A percentile compares a stretch with the other conserved stretches of the same genome.
phyloP scores from a whole-genome alignment of 2,113 vertebrate species.

The Coturnix japonica region DNA sequence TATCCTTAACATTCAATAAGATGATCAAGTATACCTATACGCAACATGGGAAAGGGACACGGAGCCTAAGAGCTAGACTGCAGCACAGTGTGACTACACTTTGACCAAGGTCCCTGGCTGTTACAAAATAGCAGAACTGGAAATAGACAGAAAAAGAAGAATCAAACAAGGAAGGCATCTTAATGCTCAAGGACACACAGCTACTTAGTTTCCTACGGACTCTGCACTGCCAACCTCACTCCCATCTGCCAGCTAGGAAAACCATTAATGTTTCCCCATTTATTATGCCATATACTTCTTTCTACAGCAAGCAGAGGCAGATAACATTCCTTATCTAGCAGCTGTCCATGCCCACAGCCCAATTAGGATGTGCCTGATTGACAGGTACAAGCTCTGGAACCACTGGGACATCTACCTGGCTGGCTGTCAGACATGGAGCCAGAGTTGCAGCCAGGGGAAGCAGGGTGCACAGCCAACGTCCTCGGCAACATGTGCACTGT shows the following conservation, averaged over 20 bases:
- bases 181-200: neutral
- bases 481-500: neutral
- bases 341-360: neutral
- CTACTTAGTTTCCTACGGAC: neutral
- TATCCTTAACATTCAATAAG: neutral
- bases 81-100: neutral
- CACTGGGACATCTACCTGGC: neutral
- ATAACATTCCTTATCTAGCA: neutral
- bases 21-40: neutral
- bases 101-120: neutral
- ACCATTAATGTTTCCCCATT: neutral
- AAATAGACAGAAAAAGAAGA: neutral
- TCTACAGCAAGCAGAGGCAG: neutral
- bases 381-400: neutral
- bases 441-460: neutral
- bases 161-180: neutral
- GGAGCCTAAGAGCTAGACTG: neutral
- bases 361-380: neutral
- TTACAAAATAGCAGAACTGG: neutral
- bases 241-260: neutral
- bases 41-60: neutral
- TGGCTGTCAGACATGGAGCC: neutral
- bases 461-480: neutral
- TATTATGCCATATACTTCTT: neutral
- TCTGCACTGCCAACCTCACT: neutral